Evolutionary conservation across 2,888 invertebrate species (phyloP).

Genomic region (Sminthurinus aureus): DNA sequence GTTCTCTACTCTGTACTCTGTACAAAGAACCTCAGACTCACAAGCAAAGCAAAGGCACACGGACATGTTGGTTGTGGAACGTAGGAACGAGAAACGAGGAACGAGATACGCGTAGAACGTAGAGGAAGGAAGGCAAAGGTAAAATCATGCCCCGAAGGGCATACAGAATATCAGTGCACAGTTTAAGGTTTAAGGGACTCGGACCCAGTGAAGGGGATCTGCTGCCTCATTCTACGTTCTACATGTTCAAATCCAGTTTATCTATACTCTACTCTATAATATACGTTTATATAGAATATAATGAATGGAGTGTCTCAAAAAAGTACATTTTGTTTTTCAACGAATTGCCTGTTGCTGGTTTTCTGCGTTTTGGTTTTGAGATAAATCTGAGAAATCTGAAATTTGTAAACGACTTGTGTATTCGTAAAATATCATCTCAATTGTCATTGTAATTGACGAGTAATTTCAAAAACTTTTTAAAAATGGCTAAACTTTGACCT

Average conservation of each 20-base stretch:
- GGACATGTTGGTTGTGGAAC: no score
- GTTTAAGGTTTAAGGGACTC: constrained; percentile 1
- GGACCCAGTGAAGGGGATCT: neutral
- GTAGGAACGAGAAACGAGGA: neutral
- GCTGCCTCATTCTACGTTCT: constrained; percentile 29
- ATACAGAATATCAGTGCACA: constrained; percentile 11
- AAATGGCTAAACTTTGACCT: no score
- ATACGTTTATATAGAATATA: neutral
- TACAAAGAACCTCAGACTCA: neutral
- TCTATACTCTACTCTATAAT: constrained; percentile 10
- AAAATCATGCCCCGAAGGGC: constrained; percentile 33
- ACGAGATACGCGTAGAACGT: no score
- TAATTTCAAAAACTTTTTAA: no score
- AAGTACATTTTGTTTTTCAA: no score
- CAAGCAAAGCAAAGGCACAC: no score
- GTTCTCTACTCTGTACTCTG: neutral
- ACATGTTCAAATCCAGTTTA: constrained; percentile 12
- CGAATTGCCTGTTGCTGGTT: neutral
- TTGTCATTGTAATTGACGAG: no score
- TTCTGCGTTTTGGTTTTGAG: neutral
- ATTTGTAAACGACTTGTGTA: no score
- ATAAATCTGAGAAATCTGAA: no score
- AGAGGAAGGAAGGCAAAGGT: constrained; percentile 13
- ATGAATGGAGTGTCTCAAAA: neutral
- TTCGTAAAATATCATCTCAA: no score